phyloP scores from a whole-genome alignment of 1,140 invertebrate species.

The Subanguina moxae region DNA sequence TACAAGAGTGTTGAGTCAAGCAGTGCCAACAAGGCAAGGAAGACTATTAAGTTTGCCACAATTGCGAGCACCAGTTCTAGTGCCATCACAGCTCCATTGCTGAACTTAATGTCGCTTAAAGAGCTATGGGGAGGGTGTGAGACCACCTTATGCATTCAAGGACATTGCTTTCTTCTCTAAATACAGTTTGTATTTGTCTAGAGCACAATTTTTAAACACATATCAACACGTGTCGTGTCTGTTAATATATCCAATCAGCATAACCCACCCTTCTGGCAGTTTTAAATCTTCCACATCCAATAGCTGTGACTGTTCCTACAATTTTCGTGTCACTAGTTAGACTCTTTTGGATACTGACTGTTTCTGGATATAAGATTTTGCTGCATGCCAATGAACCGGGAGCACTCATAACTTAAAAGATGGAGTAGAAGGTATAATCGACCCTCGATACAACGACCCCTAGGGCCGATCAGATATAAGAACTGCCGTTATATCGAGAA shows the following conservation, averaged over 20 bases:
- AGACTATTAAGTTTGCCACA: slow-evolving; percentile 83
- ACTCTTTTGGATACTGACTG: slow-evolving; percentile 49
- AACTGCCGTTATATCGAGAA: no score
- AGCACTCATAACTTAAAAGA: slow-evolving; percentile 45
- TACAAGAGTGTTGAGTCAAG: slow-evolving; percentile 75
- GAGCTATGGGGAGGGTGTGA: slow-evolving; percentile 68
- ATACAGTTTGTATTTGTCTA: neutral
- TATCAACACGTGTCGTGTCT: no score
- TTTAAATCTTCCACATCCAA: slow-evolving; percentile 48
- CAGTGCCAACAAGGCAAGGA: slow-evolving; percentile 79
- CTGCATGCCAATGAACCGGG: slow-evolving; percentile 54
- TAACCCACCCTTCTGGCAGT: slow-evolving; percentile 45
- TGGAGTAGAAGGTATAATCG: no score
- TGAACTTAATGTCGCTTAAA: no score
- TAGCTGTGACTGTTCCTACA: slow-evolving; percentile 69
- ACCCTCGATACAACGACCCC: no score
- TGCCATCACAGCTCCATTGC: slow-evolving; percentile 74
- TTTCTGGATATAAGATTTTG: slow-evolving; percentile 49
- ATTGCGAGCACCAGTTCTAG: slow-evolving; percentile 80
- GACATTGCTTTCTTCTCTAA: slow-evolving; percentile 36
- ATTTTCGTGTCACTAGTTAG: slow-evolving; percentile 37
- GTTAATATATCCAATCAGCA: no score
- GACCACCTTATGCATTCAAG: slow-evolving; percentile 28
- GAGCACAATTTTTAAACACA: no score
- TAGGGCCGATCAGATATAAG: no score